Evolutionary conservation across 1,140 invertebrate species (phyloP).

Genomic region (Anastrepha ludens): DNA sequence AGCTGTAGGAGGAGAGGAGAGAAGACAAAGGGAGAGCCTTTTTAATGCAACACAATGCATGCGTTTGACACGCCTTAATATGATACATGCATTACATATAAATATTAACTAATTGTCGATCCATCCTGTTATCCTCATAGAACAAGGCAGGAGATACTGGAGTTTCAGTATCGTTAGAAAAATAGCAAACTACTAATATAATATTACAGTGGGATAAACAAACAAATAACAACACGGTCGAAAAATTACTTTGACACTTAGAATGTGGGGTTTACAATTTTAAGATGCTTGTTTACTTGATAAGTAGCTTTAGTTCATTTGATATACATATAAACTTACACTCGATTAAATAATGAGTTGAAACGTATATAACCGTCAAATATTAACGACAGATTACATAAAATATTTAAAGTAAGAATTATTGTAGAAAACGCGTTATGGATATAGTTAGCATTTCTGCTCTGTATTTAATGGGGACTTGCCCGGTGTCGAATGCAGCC

Average conservation of each 20-base stretch:
- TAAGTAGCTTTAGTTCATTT: conserved; percentile 6
- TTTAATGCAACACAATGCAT: conserved; percentile 19
- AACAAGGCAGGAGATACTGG: not conserved
- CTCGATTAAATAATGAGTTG: not conserved
- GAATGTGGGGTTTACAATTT: not conserved
- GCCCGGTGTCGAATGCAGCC: not conserved
- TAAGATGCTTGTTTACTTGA: not conserved
- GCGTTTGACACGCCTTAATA: conserved; percentile 42
- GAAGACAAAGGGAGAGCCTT: not conserved
- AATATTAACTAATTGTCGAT: conserved; percentile 25
- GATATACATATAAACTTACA: not conserved
- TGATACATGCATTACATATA: conserved; percentile 16
- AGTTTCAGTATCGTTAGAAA: not conserved
- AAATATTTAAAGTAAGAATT: not conserved
- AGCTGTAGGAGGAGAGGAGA: not conserved
- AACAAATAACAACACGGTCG: not conserved
- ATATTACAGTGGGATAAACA: not conserved
- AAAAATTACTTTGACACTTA: not conserved
- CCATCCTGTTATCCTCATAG: not conserved
- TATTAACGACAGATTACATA: not conserved
- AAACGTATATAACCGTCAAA: not conserved
- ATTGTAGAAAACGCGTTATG: not conserved
- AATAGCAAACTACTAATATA: not conserved
- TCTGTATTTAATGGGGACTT: not conserved
- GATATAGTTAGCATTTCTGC: not conserved